Conservation (phyloP, 2,797 vertebrate genomes). For the Neosalanx taihuensis region DNA sequence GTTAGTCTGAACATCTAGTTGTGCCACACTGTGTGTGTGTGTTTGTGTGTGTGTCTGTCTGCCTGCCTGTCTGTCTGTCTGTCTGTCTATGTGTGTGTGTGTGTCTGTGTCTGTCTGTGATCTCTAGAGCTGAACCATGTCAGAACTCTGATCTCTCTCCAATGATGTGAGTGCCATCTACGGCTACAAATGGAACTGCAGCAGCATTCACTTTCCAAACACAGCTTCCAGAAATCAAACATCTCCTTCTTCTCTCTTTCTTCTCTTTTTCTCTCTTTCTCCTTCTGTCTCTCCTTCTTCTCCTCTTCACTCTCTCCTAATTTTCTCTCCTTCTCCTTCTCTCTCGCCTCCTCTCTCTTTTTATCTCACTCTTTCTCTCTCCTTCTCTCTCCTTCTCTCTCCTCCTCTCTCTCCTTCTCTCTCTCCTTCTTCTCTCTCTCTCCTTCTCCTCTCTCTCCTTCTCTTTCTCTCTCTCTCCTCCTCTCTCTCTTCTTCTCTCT, state of each 20-base stretch:
- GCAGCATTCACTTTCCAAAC: conserved; percentile 41
- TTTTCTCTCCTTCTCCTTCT: conserved; percentile 37
- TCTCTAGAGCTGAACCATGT: too few species aligned
- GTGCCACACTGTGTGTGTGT: too few species aligned
- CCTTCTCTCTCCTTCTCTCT: conserved; percentile 22
- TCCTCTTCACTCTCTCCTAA: conserved; percentile 73
- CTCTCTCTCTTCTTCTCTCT: conserved; percentile 33
- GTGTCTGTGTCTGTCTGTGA: too few species aligned
- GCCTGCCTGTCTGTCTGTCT: too few species aligned
- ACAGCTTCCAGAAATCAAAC: conserved; percentile 82
- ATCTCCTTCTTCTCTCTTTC: conserved; percentile 67
- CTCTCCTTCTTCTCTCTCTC: conserved; percentile 17
- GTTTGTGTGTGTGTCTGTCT: too few species aligned
- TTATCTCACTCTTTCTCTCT: background rate
- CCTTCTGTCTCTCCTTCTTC: conserved; percentile 38
- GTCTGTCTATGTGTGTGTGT: too few species aligned
- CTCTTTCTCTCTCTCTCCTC: conserved; percentile 5
- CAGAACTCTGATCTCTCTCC: too few species aligned
- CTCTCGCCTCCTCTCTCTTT: conserved; percentile 21
- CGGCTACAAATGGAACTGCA: too few species aligned
- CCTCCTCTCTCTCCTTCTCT: conserved; percentile 27
- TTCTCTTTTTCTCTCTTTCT: conserved; percentile 76
- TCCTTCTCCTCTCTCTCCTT: conserved; percentile 25
- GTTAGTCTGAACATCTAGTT: too few species aligned
- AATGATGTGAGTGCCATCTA: too few species aligned